phyloP scores from a whole-genome alignment of 2,797 vertebrate genomes.

The Pristis pectinata region DNA sequence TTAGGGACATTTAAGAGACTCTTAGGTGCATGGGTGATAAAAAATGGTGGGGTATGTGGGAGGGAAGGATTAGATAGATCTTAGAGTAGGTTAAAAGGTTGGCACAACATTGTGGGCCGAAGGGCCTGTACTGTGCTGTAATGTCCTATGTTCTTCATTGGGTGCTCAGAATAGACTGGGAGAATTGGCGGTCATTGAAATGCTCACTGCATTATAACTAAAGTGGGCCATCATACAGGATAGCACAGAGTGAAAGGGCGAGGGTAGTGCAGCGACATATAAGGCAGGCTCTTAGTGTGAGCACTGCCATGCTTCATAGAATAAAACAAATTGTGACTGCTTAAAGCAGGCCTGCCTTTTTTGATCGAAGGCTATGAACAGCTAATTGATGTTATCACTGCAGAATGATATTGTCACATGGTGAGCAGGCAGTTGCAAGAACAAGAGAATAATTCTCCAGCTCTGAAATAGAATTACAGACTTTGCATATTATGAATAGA shows the following conservation, averaged over 20 bases:
- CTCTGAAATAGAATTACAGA: conserved; percentile 8
- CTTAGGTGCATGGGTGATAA: no score
- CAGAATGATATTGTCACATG: not conserved
- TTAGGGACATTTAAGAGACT: not conserved
- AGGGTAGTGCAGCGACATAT: not conserved
- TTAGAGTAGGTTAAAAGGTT: no score
- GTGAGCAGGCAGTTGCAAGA: not conserved
- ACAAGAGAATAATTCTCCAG: not conserved
- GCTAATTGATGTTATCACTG: not conserved
- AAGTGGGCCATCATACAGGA: not conserved
- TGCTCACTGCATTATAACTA: not conserved
- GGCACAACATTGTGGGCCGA: no score
- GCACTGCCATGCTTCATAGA: not conserved
- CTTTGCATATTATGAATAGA: not conserved
- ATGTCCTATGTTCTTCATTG: no score
- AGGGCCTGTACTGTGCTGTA: no score
- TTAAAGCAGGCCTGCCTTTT: not conserved
- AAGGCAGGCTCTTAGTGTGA: not conserved
- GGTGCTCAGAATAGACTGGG: no score
- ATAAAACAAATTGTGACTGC: not conserved
- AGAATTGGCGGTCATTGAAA: no score
- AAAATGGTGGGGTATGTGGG: no score
- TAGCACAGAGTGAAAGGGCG: not conserved
- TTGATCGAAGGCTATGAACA: conserved; percentile 20
- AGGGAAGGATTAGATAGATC: no score